These are phyloP conservation scores for Aricia agestis DNA, from an alignment of 1,140 invertebrate genomes.

Conservation along the genomic window DNA sequence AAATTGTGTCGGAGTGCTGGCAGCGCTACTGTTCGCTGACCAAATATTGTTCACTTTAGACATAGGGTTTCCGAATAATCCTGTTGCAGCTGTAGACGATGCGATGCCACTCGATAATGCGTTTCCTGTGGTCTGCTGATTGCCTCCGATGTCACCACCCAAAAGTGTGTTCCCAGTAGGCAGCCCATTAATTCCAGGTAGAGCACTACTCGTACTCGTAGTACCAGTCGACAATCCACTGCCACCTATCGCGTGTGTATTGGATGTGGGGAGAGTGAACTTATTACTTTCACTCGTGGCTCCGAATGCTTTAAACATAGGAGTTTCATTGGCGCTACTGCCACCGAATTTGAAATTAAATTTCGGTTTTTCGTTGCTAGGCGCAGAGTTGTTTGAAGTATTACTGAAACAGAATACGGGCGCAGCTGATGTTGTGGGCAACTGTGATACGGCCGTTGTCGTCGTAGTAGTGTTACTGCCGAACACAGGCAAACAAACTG, in stretches of 20 bases:
- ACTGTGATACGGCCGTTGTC: constrained; percentile 23
- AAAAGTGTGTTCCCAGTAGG: constrained; percentile 25
- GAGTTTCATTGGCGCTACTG: constrained; percentile 21
- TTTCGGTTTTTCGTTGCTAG: constrained; percentile 42
- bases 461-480: constrained; percentile 31
- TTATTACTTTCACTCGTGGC: constrained; percentile 34
- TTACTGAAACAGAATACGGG: constrained; percentile 49
- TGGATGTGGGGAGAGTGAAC: constrained; percentile 34
- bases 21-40: constrained; percentile 27
- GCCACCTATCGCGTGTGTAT: constrained; percentile 28
- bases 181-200: constrained; percentile 29
- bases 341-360: constrained; percentile 50
- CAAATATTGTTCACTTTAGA: constrained; percentile 43
- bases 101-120: constrained; percentile 19
- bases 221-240: constrained; percentile 27
- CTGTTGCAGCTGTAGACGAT: constrained; percentile 19
- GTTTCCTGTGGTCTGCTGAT: constrained; percentile 27
- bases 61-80: constrained; percentile 35
- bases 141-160: constrained; percentile 27
- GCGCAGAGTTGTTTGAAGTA: constrained; percentile 11
- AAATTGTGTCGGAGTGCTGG: constrained; percentile 32
- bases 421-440: constrained; percentile 23
- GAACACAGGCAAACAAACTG: constrained; percentile 32
- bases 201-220: constrained; percentile 13
- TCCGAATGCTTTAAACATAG: constrained; percentile 40